Base-by-base conservation (phyloP, 2,888 invertebrate genomes). In the Apamea crenata region DNA sequence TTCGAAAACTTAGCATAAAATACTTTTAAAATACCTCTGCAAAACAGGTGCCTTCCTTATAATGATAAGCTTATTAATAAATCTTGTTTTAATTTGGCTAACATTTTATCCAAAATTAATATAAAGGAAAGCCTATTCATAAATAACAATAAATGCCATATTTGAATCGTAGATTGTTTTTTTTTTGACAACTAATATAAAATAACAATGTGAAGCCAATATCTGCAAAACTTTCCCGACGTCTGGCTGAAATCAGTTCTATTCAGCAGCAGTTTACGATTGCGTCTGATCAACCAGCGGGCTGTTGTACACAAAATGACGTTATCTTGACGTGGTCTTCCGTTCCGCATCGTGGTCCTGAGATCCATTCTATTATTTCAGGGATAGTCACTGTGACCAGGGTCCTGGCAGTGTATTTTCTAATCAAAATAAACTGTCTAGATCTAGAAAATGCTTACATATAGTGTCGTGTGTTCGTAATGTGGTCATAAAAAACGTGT, bases 261-360 rank as follows among this genome's bases (percentile, higher is more conserved):
- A 47, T 75, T 69, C 56, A 36, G 10, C n/a, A 56, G 32, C 47
- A 18, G 53, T 61, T 16, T 29, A 56, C 44, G 32, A 25, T 73
- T n/a, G 47, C 61, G 65, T 63, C 73, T 40, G 53, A 29, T 53
- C 63, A 74, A 70, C 65, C 61, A 47, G 44, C 14, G 44, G 25
- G 61, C 29, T 74, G 50, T 65, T 65, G 74, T 75, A 67, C 69
- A 68, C 72, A 66, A 44, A 66, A n/a, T 77, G 84, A 88, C 86
- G 61, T 89, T 88, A 89, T 89, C 87, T 86, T 83, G 88, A 84
- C 84, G 70, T 21, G 65, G 71, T 81, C 70, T 83, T 84, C 87
- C 83, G 83, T 77, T 65, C 40, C 66, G 47, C 69, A 4, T 8
- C 67, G 59, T 56, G 61, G 65, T 73, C 75, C 66, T 80, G 18